phyloP scores from a whole-genome alignment of 2,113 vertebrate species.

The Poeciliopsis occidentalis region DNA sequence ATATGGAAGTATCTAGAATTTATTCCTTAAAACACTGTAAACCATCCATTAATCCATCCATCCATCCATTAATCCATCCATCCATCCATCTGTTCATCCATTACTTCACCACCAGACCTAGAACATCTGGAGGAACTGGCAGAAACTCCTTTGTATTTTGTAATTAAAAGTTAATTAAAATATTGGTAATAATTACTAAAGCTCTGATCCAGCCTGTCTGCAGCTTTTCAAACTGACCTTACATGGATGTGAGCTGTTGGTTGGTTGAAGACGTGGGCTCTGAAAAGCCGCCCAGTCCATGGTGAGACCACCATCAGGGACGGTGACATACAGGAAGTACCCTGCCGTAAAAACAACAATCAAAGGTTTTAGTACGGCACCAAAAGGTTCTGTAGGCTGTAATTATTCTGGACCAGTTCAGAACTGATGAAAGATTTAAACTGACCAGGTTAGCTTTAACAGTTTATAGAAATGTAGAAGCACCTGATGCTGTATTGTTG shows the following conservation, averaged over 20 bases:
- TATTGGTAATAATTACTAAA: too few species aligned
- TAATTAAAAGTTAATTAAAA: too few species aligned
- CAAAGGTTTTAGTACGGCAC: too few species aligned
- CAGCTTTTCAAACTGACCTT: conserved; percentile 52
- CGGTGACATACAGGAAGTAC: conserved; percentile 80
- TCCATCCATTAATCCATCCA: too few species aligned
- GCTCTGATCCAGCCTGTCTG: not conserved
- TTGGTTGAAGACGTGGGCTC: conserved; percentile 70
- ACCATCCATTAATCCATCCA: too few species aligned
- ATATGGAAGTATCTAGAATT: too few species aligned
- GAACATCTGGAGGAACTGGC: too few species aligned
- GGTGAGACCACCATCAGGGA: conserved; percentile 57
- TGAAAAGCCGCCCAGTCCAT: conserved; percentile 79
- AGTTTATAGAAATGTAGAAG: not conserved
- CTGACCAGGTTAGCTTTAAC: too few species aligned
- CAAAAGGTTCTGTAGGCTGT: too few species aligned
- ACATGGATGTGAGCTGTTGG: conserved; percentile 75
- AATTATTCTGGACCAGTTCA: too few species aligned
- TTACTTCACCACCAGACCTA: too few species aligned
- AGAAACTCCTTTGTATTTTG: not conserved
- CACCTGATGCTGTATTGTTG: conserved; percentile 81
- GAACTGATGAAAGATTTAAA: not conserved
- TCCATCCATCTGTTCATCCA: not conserved
- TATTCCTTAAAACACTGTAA: too few species aligned
- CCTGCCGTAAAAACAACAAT: conserved; percentile 52